phyloP scores from a whole-genome alignment of 2,888 invertebrate genomes.

The Orthosia gracilis region DNA sequence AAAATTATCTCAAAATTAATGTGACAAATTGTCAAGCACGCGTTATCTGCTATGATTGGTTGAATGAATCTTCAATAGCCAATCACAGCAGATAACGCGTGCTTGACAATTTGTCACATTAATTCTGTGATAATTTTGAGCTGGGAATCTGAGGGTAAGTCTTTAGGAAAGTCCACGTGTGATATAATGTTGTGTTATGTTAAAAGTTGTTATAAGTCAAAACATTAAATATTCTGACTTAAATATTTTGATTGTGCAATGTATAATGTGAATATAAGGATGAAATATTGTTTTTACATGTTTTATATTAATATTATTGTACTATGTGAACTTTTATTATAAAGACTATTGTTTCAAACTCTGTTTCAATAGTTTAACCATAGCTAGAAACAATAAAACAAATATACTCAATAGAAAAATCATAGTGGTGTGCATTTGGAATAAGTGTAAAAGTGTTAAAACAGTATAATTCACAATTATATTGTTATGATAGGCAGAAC shows the following conservation, averaged over 20 bases:
- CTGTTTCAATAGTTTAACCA: conserved; percentile 22
- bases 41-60: too few species aligned
- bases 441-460: neutral
- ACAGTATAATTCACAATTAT: neutral
- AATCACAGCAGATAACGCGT: too few species aligned
- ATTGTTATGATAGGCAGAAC: neutral
- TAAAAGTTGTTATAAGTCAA: neutral
- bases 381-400: conserved; percentile 39
- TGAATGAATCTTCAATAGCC: too few species aligned
- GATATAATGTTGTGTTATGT: neutral
- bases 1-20: too few species aligned
- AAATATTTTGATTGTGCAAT: conserved; percentile 13
- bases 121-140: too few species aligned
- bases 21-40: too few species aligned
- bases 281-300: too few species aligned
- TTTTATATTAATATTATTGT: too few species aligned
- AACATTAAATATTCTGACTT: neutral
- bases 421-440: conserved; percentile 41
- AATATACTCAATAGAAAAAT: conserved; percentile 11
- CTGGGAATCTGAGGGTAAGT: too few species aligned
- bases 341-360: conserved; percentile 40
- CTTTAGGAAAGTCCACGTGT: neutral
- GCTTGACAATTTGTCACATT: too few species aligned
- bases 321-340: neutral
- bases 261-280: neutral